Conservation (phyloP, 1,140 invertebrate species). For the Idris sp. region DNA sequence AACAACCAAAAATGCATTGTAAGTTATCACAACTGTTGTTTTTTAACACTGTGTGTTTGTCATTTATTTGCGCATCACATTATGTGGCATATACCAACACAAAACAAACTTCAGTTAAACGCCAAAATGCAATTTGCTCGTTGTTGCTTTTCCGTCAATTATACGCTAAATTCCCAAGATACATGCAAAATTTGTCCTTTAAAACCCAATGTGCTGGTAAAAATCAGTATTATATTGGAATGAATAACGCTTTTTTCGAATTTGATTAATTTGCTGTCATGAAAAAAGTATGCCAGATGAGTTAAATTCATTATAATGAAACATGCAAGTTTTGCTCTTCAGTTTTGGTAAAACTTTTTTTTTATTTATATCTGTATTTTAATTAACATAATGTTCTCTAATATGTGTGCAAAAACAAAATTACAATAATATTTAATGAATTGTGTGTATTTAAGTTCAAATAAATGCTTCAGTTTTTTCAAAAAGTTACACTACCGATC, state of each 20-base stretch:
- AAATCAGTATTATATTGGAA: conserved; percentile 16
- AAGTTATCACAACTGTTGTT: conserved; percentile 38
- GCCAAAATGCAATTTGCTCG: conserved; percentile 36
- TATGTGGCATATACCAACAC: conserved; percentile 26
- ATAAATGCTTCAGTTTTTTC: too few relatives aligned
- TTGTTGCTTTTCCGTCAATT: conserved; percentile 40
- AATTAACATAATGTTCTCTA: too few relatives aligned
- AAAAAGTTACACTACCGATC: too few relatives aligned
- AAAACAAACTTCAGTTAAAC: conserved; percentile 30
- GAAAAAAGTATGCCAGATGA: background rate
- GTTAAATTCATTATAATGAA: background rate
- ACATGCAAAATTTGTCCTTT: conserved; percentile 23
- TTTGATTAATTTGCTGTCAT: conserved; percentile 7
- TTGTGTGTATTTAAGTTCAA: too few relatives aligned
- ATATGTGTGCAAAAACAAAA: too few relatives aligned
- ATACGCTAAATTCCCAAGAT: conserved; percentile 15
- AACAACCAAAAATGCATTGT: conserved; percentile 44
- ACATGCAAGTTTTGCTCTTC: background rate
- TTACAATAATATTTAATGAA: too few relatives aligned
- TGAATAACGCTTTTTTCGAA: conserved; percentile 4
- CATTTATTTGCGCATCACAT: conserved; percentile 49
- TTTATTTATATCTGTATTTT: too few relatives aligned
- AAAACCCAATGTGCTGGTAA: conserved; percentile 10
- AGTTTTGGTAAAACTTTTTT: too few relatives aligned
- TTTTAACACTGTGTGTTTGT: conserved; percentile 43